Conservation (phyloP, 2,113 vertebrate genomes). For the Gnathonemus longibarbis region DNA sequence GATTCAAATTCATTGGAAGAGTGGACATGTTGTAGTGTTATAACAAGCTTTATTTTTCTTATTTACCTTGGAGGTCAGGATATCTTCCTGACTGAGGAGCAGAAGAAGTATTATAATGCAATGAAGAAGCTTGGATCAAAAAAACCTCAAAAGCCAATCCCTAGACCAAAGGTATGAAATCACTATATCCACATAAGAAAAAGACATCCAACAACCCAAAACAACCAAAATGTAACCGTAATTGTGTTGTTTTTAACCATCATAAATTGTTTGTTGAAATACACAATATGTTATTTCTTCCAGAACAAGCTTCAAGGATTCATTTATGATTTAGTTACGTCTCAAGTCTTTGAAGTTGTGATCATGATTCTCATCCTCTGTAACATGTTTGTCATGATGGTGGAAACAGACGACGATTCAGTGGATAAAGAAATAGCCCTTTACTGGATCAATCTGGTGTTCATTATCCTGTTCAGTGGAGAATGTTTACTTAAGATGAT, state of each 20-base stretch:
- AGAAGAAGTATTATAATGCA: constrained; percentile 94
- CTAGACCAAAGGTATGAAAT: constrained; percentile 69
- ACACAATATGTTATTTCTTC: not conserved
- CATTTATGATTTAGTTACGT: constrained; percentile 91
- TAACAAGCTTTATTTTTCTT: constrained; percentile 63
- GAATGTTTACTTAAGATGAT: constrained; percentile 89
- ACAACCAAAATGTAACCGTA: not conserved
- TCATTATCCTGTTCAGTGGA: constrained; percentile 89
- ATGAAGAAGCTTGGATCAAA: constrained; percentile 95
- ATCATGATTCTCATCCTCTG: constrained; percentile 99
- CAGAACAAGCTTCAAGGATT: constrained; percentile 94
- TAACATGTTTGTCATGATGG: constrained; percentile 99
- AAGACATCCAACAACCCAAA: not conserved
- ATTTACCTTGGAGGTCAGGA: constrained; percentile 79
- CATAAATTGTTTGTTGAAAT: not conserved
- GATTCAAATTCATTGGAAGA: not conserved
- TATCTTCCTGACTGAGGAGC: constrained; percentile 97
- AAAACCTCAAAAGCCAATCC: constrained; percentile 90
- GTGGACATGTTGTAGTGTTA: not conserved
- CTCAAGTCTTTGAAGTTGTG: constrained; percentile 91
- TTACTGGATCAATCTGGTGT: constrained; percentile 88
- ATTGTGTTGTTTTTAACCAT: not conserved
- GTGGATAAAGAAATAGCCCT: constrained; percentile 72
- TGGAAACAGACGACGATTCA: constrained; percentile 91
- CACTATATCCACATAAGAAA: not conserved